Conservation (phyloP, 2,113 vertebrate species). For the Leptodactylus fuscus region DNA sequence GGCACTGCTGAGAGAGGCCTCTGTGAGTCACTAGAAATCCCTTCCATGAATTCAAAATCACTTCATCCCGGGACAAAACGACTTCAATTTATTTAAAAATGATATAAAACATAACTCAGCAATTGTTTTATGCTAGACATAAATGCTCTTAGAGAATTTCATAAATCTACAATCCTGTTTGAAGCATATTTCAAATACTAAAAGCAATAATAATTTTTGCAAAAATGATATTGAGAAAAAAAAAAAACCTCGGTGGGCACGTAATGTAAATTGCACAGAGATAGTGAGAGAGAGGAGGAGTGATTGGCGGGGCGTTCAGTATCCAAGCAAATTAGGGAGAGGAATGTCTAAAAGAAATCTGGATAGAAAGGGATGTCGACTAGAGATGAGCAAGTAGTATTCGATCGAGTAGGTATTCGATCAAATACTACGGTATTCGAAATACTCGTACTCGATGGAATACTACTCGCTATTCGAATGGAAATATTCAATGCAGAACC, state of each 20-base stretch:
- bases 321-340: background rate
- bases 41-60: constrained; percentile 57
- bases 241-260: constrained; percentile 55
- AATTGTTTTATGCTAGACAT: constrained; percentile 61
- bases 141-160: constrained; percentile 63
- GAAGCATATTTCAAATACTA: constrained; percentile 65
- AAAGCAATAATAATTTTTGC: constrained; percentile 63
- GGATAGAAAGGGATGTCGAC: too few species aligned
- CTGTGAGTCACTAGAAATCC: constrained; percentile 51
- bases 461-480: too few species aligned
- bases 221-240: constrained; percentile 62
- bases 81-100: constrained; percentile 66
- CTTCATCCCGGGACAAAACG: constrained; percentile 47
- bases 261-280: constrained; percentile 58
- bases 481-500: too few species aligned
- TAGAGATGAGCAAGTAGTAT: too few species aligned
- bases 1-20: constrained; percentile 41
- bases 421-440: too few species aligned
- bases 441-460: too few species aligned
- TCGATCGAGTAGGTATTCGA: too few species aligned
- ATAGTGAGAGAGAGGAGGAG: constrained; percentile 31
- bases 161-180: constrained; percentile 61
- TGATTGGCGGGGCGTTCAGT: background rate
- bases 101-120: constrained; percentile 61
- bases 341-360: too few species aligned